These are phyloP conservation scores for Nephila pilipes DNA, from an alignment of 1,140 invertebrate species.

Conservation along the genomic window DNA sequence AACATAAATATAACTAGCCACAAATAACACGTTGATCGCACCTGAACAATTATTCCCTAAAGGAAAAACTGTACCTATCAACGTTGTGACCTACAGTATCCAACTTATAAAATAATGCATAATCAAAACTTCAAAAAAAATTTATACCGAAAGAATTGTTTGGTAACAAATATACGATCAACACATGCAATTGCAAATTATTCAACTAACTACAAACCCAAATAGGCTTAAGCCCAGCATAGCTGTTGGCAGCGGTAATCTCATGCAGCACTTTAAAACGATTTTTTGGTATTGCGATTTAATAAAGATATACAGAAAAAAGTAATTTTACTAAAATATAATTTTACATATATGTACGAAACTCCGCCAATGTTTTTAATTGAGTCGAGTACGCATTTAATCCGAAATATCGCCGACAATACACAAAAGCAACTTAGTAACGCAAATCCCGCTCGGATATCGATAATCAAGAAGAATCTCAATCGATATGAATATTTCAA, in stretches of 20 bases:
- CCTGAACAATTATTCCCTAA: not conserved
- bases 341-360: not conserved
- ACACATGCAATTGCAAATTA: not conserved
- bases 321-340: not conserved
- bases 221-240: not conserved
- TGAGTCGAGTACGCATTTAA: not conserved
- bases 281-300: not conserved
- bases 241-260: not conserved
- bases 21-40: not conserved
- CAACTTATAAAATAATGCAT: not conserved
- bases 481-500: constrained; percentile 3
- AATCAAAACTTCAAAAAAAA: not conserved
- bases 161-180: too few species aligned
- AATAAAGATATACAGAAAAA: not conserved
- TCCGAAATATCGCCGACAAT: not conserved
- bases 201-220: not conserved
- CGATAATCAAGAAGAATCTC: not conserved
- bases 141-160: not conserved
- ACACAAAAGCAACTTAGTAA: not conserved
- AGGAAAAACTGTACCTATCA: not conserved
- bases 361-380: not conserved
- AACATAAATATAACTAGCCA: too few species aligned
- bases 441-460: constrained; percentile 1
- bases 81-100: too few species aligned
- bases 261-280: not conserved